Conservation (phyloP, 2,113 vertebrate species). For the Myodes glareolus region DNA sequence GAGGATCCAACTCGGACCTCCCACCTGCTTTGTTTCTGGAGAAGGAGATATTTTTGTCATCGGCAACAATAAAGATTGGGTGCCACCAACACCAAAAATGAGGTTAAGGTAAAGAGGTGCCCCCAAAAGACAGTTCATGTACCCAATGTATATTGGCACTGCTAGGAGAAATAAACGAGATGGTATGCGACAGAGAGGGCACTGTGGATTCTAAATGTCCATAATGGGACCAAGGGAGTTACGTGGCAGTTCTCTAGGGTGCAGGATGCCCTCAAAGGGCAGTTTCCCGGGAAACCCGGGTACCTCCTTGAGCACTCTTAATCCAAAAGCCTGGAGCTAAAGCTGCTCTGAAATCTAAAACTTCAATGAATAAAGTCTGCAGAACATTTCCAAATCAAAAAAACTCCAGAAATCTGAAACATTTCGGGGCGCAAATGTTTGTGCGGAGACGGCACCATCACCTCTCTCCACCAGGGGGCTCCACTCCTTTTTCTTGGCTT, state of each 20-base stretch:
- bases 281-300: no score
- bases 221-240: neutral
- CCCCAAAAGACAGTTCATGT: neutral
- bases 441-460: rapidly evolving
- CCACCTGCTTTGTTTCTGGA: neutral
- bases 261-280: neutral
- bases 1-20: neutral
- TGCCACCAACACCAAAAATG: neutral
- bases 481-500: neutral
- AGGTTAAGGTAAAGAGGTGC: neutral
- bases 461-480: neutral
- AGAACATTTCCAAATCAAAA: neutral
- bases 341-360: neutral
- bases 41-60: neutral
- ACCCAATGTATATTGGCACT: neutral
- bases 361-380: neutral
- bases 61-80: neutral
- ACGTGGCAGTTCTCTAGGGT: neutral
- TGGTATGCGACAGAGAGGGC: neutral
- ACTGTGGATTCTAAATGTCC: neutral
- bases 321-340: neutral
- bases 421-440: neutral
- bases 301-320: neutral
- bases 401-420: neutral
- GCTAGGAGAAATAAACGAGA: neutral